Percentiles rank a stretch among this genome's conserved stretches.
Conservation (phyloP, 2,797 vertebrate species). For the Diplodus puntazzo region DNA sequence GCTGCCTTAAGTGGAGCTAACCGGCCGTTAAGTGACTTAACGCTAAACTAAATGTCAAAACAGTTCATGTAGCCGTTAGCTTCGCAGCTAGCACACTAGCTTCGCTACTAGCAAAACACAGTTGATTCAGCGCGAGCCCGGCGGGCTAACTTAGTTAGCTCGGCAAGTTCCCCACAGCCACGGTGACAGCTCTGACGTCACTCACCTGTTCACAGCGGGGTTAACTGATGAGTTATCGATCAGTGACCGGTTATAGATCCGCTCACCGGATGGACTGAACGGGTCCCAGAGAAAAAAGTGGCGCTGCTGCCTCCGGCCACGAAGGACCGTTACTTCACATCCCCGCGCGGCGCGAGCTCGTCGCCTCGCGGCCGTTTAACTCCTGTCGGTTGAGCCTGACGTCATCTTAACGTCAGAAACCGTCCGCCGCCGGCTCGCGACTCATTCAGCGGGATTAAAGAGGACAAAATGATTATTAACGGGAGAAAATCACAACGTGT, state of each 20-base stretch:
- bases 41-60: background rate
- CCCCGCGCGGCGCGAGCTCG: background rate
- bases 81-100: conserved; percentile 51
- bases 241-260: conserved; percentile 2
- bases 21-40: background rate
- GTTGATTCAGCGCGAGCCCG: conserved; percentile 11
- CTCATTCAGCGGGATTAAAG: background rate
- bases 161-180: background rate
- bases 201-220: background rate
- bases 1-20: background rate
- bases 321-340: conserved; percentile 43
- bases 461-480: background rate
- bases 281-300: conserved; percentile 44
- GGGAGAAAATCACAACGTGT: conserved; percentile 22
- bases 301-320: conserved; percentile 39
- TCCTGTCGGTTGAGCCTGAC: too few species aligned
- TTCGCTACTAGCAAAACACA: conserved; percentile 15
- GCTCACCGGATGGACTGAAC: conserved; percentile 63
- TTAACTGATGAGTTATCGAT: background rate
- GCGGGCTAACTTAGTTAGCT: conserved; percentile 5
- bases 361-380: rapidly evolving
- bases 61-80: conserved; percentile 58
- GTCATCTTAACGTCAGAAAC: rapidly evolving
- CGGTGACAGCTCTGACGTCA: rapidly evolving
- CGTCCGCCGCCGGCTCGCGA: rapidly evolving